phyloP scores from a whole-genome alignment of 2,113 vertebrate genomes.

The Alces alces region DNA sequence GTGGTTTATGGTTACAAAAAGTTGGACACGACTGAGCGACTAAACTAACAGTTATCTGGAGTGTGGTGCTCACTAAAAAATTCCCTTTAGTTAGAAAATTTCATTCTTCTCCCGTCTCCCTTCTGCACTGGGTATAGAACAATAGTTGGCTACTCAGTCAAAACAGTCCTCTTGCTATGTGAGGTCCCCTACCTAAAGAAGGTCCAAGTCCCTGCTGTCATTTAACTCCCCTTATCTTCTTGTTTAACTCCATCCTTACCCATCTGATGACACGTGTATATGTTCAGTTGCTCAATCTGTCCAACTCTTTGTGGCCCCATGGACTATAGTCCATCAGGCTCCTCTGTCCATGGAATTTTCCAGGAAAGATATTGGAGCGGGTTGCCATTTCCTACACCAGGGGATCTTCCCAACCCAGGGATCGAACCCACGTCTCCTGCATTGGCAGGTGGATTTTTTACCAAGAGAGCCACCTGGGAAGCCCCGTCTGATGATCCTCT shows the following conservation, averaged over 20 bases:
- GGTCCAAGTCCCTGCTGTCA: background rate
- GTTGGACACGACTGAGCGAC: no score
- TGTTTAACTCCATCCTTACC: background rate
- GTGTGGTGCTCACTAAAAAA: background rate
- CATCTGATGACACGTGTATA: fast-evolving
- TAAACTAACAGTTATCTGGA: background rate
- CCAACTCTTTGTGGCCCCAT: background rate
- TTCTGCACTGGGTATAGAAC: background rate
- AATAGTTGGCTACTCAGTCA: background rate
- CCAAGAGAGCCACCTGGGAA: background rate
- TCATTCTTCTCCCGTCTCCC: background rate
- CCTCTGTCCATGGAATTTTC: background rate
- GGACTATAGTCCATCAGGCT: background rate
- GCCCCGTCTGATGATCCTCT: background rate
- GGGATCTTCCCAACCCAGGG: background rate
- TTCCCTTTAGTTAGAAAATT: background rate
- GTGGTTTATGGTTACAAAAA: no score
- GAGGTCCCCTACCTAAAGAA: background rate
- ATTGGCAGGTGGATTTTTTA: background rate
- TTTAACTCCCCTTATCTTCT: background rate
- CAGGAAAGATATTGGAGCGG: background rate
- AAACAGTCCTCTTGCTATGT: background rate
- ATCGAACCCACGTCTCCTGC: background rate
- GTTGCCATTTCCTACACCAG: background rate
- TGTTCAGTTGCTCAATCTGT: background rate